Percentiles rank a stretch among this genome's conserved stretches.
phyloP scores from a whole-genome alignment of 2,113 vertebrate genomes.

The Campylorhamphus procurvoides region DNA sequence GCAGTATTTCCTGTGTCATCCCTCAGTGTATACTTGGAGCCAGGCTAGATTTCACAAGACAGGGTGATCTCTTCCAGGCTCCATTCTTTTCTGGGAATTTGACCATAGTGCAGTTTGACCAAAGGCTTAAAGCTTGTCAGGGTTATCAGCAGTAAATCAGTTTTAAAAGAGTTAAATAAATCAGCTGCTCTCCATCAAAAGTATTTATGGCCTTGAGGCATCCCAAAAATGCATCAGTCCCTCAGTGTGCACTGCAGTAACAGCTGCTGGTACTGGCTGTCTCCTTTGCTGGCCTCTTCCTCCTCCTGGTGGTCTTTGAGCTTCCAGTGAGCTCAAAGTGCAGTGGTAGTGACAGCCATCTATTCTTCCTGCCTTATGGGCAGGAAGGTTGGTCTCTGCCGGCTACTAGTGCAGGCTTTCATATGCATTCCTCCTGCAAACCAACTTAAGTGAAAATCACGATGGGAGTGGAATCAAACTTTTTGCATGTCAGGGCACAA shows the following conservation, averaged over 20 bases:
- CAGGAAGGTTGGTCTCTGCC: background rate
- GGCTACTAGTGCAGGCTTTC: background rate
- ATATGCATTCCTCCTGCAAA: background rate
- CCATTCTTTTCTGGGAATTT: background rate
- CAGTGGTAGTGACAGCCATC: background rate
- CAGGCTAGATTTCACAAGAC: background rate
- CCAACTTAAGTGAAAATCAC: background rate
- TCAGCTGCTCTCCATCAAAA: background rate
- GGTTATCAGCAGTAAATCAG: background rate
- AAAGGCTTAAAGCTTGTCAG: background rate
- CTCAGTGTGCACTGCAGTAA: background rate
- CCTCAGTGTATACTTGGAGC: background rate
- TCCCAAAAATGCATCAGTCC: background rate
- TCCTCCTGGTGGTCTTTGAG: background rate
- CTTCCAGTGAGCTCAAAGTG: background rate
- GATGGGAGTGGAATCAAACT: no score
- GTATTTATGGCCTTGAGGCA: background rate
- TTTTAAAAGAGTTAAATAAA: background rate
- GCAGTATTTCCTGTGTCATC: background rate
- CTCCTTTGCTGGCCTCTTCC: background rate
- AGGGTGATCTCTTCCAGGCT: background rate
- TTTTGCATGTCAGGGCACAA: background rate
- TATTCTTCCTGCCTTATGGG: background rate
- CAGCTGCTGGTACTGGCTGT: background rate
- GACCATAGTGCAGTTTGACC: background rate